Base-by-base conservation (phyloP, 2,113 vertebrate species). In the Labeo catla region DNA sequence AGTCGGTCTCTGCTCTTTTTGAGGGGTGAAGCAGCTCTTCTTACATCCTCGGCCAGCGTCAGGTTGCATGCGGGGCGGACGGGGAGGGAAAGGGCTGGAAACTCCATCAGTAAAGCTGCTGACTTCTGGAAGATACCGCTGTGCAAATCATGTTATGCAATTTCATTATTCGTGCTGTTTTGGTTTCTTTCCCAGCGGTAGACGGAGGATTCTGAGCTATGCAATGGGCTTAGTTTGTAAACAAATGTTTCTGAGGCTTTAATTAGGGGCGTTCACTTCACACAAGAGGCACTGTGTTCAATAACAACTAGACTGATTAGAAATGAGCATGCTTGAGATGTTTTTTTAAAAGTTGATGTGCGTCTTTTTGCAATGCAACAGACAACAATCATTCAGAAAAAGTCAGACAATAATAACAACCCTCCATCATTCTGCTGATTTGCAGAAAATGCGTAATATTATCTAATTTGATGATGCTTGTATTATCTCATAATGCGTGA, bases 41-140 rank as follows among this genome's bases (percentile, higher is more conserved):
- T 23, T 23, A 61, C 59, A 63, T 63, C 59, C 10, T 23, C 54
- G 54, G 54, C 54, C 54, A 83, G 91, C 90, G 81, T 93, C 74
- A 10, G 88, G 90, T 94, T 94, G 86, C 85, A 8, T 1, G 59
- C n/a, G 10, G n/a, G 43, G 81, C 90, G 89, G 61, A 59, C 7
- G 72, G 65, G 52, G 45, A 54, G 23, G 66, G 54, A 39, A 39
- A 39, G 84, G 77, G 91, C 89, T 92, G 87, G 87, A 83, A 91
- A 92, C 72, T 59, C 87, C 88, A 92, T 89, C 85, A 91, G 77
- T 86, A 45, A 86, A 90, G 82, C 84, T 87, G 52, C 36, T 57
- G 47, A 84, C 89, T 88, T 90, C 87, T 91, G 88, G 90, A 91
- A 91, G 88, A 76, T 36, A 89, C 84, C 73, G 84, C 89, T 39